Evolutionary conservation across 2,113 vertebrate genomes (phyloP), one percentile per base, ranked within the genome.

Genomic region (Vimba vimba): DNA sequence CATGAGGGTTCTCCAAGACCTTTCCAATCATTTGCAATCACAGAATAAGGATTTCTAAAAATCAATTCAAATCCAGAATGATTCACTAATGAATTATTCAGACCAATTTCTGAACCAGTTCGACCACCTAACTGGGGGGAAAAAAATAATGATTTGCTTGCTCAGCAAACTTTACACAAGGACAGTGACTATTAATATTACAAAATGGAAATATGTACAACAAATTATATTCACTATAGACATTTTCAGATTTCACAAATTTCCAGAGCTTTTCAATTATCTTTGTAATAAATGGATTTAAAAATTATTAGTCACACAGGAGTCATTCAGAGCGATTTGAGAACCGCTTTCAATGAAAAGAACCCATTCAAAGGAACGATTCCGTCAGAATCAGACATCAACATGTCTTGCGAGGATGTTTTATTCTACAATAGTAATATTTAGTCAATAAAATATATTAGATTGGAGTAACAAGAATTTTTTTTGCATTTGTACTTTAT

Each of bases 1-100:
- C 71, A 45, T 12, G 21, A 73, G 10, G 33, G 62, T 66, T 82
- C 19, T 4, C 12, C 45, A 52, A 27, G 43, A 50, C n/a, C 23
- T 9, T 27, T 75, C 12, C 43, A 75, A 15, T 75, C 45, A 75
- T 75, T 27, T 50, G 73, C 73, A 50, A 75, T 50, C 23, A 75
- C 43, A 2, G 1, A 47, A n/a, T 47, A 69, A 10, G 17, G 66
- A 71, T 71, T 71, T 69, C 66, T 25, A 75, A 75, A 75, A 50
- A 27, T 75, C 39, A 4, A 71, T 39, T 68, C 17, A 68, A 68
- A 68, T 33, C 33, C 15, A 9, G 64, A 66, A 33, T 8, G 5
- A 68, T 33, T 68, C 33, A 39, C 33, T 68, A 19, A 68, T 68
- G 6, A 68, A 19, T 9, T 1, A 19, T 19, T 36, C 15, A 68